Evolutionary conservation across 2,888 invertebrate species (phyloP).

Genomic region (Drosophila formosana): DNA sequence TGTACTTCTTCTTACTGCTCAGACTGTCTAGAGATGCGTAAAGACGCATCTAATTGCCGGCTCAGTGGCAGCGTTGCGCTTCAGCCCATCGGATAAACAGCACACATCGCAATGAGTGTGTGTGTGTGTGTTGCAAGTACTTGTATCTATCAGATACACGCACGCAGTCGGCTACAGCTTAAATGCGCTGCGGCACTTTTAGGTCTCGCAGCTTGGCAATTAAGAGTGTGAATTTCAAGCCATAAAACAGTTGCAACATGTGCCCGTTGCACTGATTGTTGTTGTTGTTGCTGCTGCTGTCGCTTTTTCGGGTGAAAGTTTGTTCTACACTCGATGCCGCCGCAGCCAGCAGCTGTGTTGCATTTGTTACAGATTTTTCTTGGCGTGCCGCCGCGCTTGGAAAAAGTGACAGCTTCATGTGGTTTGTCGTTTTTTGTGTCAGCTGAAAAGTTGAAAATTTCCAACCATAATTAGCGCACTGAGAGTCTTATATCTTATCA

Average conservation of each 20-base stretch:
- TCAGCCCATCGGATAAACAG: constrained; percentile 18
- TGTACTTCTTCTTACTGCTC: constrained; percentile 12
- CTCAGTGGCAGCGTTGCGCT: constrained; percentile 28
- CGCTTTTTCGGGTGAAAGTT: constrained; percentile 75
- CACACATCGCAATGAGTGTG: constrained; percentile 1
- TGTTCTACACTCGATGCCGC: constrained; percentile 55
- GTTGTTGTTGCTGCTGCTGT: constrained; percentile 23
- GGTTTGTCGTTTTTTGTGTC: constrained; percentile 50
- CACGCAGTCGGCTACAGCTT: constrained; percentile 33
- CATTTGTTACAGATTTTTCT: constrained; percentile 75
- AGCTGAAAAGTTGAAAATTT: constrained; percentile 59
- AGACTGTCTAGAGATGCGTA: constrained; percentile 61
- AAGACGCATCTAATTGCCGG: constrained; percentile 29
- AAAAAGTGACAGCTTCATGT: constrained; percentile 59
- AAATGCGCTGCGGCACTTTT: constrained; percentile 34
- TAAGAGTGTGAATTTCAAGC: constrained; percentile 78
- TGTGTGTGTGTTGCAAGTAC: constrained; percentile 12
- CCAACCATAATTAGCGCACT: constrained; percentile 70
- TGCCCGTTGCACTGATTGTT: constrained; percentile 45
- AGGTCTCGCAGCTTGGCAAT: constrained; percentile 61
- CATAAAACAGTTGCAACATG: constrained; percentile 74
- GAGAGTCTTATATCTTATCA: constrained; percentile 68
- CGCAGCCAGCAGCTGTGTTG: constrained; percentile 45
- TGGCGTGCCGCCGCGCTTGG: constrained; percentile 28
- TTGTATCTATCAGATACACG: constrained; percentile 45